Evolutionary conservation across 2,797 vertebrate species (phyloP).

Genomic region (Gobio occitaniae): DNA sequence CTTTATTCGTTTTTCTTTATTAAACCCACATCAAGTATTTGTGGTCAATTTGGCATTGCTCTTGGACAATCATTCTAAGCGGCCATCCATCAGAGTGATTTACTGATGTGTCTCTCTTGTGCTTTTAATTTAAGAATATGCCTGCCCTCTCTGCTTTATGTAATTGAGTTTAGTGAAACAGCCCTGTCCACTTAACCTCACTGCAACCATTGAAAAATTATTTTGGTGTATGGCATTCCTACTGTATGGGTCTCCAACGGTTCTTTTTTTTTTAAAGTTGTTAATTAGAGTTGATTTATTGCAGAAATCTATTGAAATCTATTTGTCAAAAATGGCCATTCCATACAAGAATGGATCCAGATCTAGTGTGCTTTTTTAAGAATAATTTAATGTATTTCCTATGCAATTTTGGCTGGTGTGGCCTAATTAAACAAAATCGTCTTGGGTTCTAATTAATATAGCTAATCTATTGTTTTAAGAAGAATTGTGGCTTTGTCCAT

Average conservation of each 20-base stretch:
- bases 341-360: neutral
- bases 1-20: slow-evolving; percentile 14
- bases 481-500: neutral
- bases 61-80: slow-evolving; percentile 20
- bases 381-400: neutral
- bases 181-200: slow-evolving; percentile 7
- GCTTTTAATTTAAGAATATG: slow-evolving; percentile 28
- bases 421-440: neutral
- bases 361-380: neutral
- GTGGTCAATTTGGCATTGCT: slow-evolving; percentile 2
- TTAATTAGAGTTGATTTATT: neutral
- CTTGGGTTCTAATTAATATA: neutral
- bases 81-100: slow-evolving; percentile 29
- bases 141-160: slow-evolving; percentile 2
- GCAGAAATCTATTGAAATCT: neutral
- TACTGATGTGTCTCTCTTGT: slow-evolving; percentile 32
- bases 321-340: neutral
- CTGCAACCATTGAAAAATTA: neutral
- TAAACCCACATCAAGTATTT: slow-evolving; percentile 26
- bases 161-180: slow-evolving; percentile 20
- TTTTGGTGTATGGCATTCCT: neutral
- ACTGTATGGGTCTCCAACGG: neutral
- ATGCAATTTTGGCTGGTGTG: neutral
- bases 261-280: neutral
- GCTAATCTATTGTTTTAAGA: neutral